Base-by-base conservation (phyloP, 2,113 vertebrate species). In the Tylochromis polylepis region DNA sequence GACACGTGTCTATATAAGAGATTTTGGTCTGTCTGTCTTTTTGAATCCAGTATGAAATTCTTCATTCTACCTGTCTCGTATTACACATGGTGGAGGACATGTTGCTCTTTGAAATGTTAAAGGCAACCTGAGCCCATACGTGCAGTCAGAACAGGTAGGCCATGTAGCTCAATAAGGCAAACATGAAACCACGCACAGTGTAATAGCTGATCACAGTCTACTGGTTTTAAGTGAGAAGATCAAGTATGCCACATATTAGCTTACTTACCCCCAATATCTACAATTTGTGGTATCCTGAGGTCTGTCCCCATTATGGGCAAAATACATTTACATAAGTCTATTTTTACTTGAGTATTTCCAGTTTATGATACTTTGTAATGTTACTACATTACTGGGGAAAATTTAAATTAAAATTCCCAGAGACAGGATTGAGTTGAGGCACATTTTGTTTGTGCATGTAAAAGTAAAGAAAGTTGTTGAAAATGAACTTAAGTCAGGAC, bases 81-180 rank as follows among this genome's bases (percentile, higher is more conserved):
- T 93, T 90, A 84, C 94, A 86, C 79, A 86, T 9, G 58, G 83
- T 79, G 60, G 55, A 93, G 82, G 67, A 41, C 43, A 85, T 84
- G 70, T 12, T 90, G 83, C 84, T 79, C 60, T 91, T 77, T 88
- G 86, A 85, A 91, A 86, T 82, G 60, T 41, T 58, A 31, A 67
- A 79, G 27, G 92, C 60, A 87, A 94, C 83, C 22, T 77, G 87
- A 95, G 58, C 51, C 56, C 78, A 83, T 60, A 31, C 3, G 1
- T 24, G 15, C 29, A 67, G 43, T 38, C 65, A 53, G 72, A 85
- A 89, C 91, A 93, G 93, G 88, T 91, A 88, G 81, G 82, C 59
- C 67, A 36, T 38, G 41, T 18, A 62, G 36, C 62, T 29, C 11
- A 79, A 43, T 57, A 43, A 62, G 46, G 5, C 65, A 53, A 22